phyloP scores from a whole-genome alignment of 1,140 invertebrate genomes.

The Ptiloglossa arizonensis region DNA sequence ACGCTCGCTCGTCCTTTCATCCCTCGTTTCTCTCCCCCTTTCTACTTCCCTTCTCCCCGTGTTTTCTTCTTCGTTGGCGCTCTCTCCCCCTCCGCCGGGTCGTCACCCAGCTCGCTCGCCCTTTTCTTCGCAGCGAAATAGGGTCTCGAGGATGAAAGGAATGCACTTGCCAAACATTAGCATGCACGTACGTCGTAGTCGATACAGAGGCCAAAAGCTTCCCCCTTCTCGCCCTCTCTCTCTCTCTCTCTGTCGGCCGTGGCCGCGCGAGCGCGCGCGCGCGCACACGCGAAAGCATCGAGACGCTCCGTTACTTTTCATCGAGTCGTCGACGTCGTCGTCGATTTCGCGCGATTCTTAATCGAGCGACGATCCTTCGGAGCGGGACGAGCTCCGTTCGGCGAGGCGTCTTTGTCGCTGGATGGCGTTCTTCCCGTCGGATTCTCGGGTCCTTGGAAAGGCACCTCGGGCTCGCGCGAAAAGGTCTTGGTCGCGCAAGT shows the following conservation, averaged over 20 bases:
- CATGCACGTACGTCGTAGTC: constrained; percentile 29
- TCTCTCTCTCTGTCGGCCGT: neutral
- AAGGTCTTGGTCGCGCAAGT: constrained; percentile 30
- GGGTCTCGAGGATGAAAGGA: constrained; percentile 52
- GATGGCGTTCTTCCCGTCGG: neutral
- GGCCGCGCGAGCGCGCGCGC: no score
- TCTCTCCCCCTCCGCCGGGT: no score
- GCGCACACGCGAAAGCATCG: no score
- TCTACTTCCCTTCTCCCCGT: neutral
- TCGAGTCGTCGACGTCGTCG: neutral
- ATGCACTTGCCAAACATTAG: constrained; percentile 54
- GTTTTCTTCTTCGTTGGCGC: neutral
- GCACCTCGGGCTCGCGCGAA: neutral
- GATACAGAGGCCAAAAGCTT: constrained; percentile 13
- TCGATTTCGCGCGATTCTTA: neutral
- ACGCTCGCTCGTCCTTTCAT: constrained; percentile 33
- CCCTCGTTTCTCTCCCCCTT: constrained; percentile 1
- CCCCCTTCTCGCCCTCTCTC: neutral
- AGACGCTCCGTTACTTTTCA: neutral
- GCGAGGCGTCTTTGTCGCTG: constrained; percentile 3
- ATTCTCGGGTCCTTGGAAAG: neutral
- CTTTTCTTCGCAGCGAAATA: constrained; percentile 44
- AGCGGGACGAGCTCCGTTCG: neutral
- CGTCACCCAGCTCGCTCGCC: neutral
- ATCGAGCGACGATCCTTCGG: neutral